These are phyloP conservation scores for Xestoiulus laeticollis DNA, from an alignment of 2,888 invertebrate species.

Conservation along the genomic window DNA sequence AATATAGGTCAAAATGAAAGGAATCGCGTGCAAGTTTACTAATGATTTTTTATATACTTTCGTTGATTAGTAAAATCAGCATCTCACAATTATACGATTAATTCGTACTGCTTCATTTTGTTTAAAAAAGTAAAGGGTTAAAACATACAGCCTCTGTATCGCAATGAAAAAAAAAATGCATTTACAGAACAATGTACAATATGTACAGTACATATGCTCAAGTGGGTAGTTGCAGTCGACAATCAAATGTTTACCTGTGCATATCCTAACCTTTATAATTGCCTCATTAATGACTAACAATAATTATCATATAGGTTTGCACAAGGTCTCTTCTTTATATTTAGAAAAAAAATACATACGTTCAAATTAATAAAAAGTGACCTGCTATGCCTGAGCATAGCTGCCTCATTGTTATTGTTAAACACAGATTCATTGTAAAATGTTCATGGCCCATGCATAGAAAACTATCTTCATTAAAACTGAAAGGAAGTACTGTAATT, in stretches of 20 bases:
- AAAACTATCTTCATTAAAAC: background rate
- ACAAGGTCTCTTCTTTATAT: background rate
- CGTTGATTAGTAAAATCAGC: background rate
- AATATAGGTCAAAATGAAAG: slow-evolving; percentile 6
- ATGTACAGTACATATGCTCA: background rate
- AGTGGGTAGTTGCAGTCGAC: background rate
- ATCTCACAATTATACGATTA: background rate
- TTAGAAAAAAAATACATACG: background rate
- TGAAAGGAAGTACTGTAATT: slow-evolving; percentile 8
- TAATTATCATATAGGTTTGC: background rate
- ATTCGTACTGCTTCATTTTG: background rate
- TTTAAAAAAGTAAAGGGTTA: background rate
- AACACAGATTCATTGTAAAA: background rate
- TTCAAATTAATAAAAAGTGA: slow-evolving; percentile 4
- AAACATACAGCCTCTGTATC: background rate
- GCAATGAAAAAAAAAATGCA: no score
- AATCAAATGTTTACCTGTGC: slow-evolving; percentile 1
- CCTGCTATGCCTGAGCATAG: slow-evolving; percentile 24
- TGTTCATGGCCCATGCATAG: background rate
- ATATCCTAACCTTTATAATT: background rate
- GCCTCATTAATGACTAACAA: background rate
- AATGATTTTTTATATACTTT: no score
- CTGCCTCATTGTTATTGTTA: slow-evolving; percentile 5
- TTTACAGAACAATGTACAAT: no score
- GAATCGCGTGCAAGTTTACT: background rate